Evolutionary conservation across 2,888 invertebrate genomes (phyloP).

Genomic region (Cybosia mesomella): DNA sequence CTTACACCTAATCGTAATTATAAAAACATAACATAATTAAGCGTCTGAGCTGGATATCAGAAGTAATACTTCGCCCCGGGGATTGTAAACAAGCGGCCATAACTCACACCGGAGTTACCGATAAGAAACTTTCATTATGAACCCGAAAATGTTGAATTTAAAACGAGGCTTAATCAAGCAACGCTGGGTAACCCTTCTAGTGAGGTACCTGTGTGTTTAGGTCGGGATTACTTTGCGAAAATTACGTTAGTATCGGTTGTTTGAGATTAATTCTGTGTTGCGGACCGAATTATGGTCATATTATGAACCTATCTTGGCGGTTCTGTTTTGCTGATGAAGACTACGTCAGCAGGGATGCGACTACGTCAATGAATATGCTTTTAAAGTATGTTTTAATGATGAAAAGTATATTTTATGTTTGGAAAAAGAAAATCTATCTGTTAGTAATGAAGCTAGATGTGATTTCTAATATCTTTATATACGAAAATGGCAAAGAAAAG

Average conservation of each 20-base stretch:
- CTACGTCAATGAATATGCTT: conserved; percentile 27
- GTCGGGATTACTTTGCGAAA: conserved; percentile 77
- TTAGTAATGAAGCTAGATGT: background rate
- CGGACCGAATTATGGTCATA: conserved; percentile 57
- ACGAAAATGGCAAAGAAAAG: background rate
- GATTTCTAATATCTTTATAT: background rate
- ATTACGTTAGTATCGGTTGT: conserved; percentile 78
- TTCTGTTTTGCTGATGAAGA: conserved; percentile 41
- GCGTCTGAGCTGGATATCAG: conserved; percentile 42
- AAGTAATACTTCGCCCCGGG: conserved; percentile 45
- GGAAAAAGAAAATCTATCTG: background rate
- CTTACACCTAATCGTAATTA: conserved; percentile 49
- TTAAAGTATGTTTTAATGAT: background rate
- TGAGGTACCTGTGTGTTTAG: conserved; percentile 80
- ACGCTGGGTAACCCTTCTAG: conserved; percentile 58
- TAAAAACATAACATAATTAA: conserved; percentile 51
- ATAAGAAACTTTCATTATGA: conserved; percentile 86
- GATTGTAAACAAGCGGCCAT: conserved; percentile 71
- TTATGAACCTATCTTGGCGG: conserved; percentile 37
- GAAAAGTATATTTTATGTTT: background rate
- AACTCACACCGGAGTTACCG: conserved; percentile 82
- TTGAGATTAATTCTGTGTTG: conserved; percentile 70
- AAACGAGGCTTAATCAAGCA: conserved; percentile 84
- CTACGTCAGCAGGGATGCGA: conserved; percentile 40
- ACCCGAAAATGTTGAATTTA: conserved; percentile 82